phyloP scores from a whole-genome alignment of 2,888 invertebrate species.

The Dicycla oo region DNA sequence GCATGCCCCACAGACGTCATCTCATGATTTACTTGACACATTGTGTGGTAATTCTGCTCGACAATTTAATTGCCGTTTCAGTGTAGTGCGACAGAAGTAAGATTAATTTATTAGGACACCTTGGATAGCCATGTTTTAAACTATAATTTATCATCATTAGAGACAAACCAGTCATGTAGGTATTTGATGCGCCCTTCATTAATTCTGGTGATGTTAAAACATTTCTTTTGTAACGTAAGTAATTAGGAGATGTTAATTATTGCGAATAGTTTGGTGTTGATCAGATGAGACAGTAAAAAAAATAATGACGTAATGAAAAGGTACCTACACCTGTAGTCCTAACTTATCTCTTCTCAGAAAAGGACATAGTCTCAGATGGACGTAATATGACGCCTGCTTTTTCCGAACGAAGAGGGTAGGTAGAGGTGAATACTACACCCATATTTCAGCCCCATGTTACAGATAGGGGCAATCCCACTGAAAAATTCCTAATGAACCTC shows the following conservation, averaged over 20 bases:
- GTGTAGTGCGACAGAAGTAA: slow-evolving; percentile 83
- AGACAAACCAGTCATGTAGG: slow-evolving; percentile 74
- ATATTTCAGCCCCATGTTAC: too few species aligned
- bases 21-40: slow-evolving; percentile 87
- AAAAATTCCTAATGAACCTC: background rate
- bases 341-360: background rate
- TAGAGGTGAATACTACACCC: background rate
- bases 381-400: background rate
- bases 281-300: slow-evolving; percentile 16
- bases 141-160: slow-evolving; percentile 86
- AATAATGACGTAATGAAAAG: slow-evolving; percentile 14
- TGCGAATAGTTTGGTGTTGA: slow-evolving; percentile 30
- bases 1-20: slow-evolving; percentile 82
- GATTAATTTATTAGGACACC: slow-evolving; percentile 89
- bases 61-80: slow-evolving; percentile 87
- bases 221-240: slow-evolving; percentile 30
- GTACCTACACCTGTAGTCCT: slow-evolving; percentile 9
- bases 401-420: background rate
- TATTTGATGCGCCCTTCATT: slow-evolving; percentile 64
- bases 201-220: slow-evolving; percentile 36
- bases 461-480: too few species aligned
- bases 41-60: slow-evolving; percentile 88
- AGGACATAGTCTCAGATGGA: background rate
- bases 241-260: slow-evolving; percentile 39
- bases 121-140: slow-evolving; percentile 83